A percentile compares a stretch with the other conserved stretches of the same genome.
Evolutionary conservation across 2,797 vertebrate genomes (phyloP).

Genomic region (Craterocephalus amniculus): DNA sequence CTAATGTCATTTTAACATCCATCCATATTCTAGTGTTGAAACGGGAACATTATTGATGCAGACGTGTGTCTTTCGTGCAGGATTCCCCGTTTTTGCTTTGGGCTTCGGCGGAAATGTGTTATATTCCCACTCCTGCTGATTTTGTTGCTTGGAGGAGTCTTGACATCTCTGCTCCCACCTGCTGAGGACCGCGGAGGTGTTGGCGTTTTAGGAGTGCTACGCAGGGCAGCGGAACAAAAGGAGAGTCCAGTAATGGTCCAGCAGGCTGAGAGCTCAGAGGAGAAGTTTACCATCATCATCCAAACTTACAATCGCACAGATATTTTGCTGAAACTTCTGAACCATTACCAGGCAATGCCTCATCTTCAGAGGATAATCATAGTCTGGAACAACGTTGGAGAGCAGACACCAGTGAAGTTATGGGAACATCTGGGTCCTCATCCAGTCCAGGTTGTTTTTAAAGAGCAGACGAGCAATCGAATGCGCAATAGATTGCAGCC

Average conservation of each 20-base stretch:
- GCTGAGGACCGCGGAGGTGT: slow-evolving; percentile 56
- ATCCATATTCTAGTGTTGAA: background rate
- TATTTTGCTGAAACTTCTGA: slow-evolving; percentile 90
- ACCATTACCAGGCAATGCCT: slow-evolving; percentile 93
- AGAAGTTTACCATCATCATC: slow-evolving; percentile 91
- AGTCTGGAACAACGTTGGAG: slow-evolving; percentile 93
- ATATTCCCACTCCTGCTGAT: slow-evolving; percentile 75
- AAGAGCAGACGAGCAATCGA: slow-evolving; percentile 86
- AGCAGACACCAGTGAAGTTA: slow-evolving; percentile 84
- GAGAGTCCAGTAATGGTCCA: background rate
- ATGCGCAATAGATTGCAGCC: slow-evolving; percentile 93
- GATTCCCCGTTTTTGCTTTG: slow-evolving; percentile 47
- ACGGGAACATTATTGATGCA: background rate
- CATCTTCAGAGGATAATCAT: slow-evolving; percentile 89
- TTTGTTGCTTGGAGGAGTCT: slow-evolving; percentile 71
- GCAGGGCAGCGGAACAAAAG: slow-evolving; percentile 22
- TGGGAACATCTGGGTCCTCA: slow-evolving; percentile 93
- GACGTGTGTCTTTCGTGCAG: slow-evolving; percentile 41
- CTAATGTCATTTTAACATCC: background rate
- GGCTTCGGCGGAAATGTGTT: slow-evolving; percentile 47
- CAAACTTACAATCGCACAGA: slow-evolving; percentile 96
- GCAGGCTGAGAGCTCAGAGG: slow-evolving; percentile 29
- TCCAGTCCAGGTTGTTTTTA: slow-evolving; percentile 91
- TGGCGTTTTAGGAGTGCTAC: slow-evolving; percentile 65
- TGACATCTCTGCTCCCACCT: slow-evolving; percentile 77